These are phyloP conservation scores for Cetonia aurata DNA, from an alignment of 2,888 invertebrate species.

Conservation along the genomic window DNA sequence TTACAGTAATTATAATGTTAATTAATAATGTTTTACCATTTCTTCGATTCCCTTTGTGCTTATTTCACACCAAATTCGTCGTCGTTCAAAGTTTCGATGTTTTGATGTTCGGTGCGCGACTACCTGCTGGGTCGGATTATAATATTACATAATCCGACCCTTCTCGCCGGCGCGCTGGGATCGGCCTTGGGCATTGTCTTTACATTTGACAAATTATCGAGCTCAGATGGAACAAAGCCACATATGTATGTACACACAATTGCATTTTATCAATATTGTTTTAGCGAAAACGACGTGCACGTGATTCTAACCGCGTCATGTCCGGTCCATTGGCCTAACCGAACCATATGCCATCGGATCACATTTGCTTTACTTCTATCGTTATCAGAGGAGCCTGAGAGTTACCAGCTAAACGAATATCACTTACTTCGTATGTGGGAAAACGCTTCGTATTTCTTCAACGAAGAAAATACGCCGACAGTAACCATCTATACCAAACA, in stretches of 20 bases:
- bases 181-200: no score
- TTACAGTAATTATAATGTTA: no score
- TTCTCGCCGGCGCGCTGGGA: no score
- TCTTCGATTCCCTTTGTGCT: no score
- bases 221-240: no score
- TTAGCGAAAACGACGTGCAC: constrained; percentile 45
- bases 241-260: background rate
- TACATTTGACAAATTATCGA: no score
- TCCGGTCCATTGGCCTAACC: constrained; percentile 49
- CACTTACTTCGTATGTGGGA: background rate
- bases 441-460: background rate
- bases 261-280: constrained; percentile 1
- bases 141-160: no score
- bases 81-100: no score
- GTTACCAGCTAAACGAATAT: background rate
- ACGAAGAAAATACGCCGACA: background rate
- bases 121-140: no score
- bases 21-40: no score
- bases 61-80: no score
- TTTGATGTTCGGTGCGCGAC: no score
- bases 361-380: constrained; percentile 51
- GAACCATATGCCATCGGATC: constrained; percentile 45
- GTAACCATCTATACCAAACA: background rate
- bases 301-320: constrained; percentile 47
- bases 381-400: constrained; percentile 27